Evolutionary conservation across 2,113 vertebrate genomes (phyloP).

Genomic region (Myotis brandtii): DNA sequence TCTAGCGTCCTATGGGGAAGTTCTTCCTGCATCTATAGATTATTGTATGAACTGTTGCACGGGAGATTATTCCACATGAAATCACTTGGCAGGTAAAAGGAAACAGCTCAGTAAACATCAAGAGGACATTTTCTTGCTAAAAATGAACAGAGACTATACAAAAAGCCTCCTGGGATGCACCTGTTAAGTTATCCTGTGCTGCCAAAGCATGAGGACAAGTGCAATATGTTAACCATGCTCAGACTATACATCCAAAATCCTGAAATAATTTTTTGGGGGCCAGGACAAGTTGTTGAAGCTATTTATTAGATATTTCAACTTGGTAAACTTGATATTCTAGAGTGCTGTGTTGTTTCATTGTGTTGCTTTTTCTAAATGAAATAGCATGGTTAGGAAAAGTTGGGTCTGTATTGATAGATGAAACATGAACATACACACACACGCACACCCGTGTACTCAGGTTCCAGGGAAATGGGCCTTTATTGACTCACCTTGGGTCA

Average conservation of each 20-base stretch:
- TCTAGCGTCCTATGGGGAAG: background rate
- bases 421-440: background rate
- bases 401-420: accelerated
- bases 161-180: background rate
- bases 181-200: background rate
- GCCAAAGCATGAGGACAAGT: background rate
- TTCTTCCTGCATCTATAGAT: background rate
- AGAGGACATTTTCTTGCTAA: constrained; percentile 27
- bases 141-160: constrained; percentile 6
- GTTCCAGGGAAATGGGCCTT: background rate
- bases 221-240: background rate
- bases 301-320: background rate
- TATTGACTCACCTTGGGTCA: background rate
- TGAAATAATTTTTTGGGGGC: background rate
- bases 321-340: background rate
- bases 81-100: background rate
- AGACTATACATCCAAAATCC: background rate
- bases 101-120: background rate
- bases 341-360: background rate
- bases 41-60: constrained; percentile 48
- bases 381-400: background rate
- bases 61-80: constrained; percentile 8
- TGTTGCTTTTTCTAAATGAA: background rate
- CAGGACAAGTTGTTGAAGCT: background rate
- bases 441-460: accelerated